These are phyloP conservation scores for Cartodere bifasciata DNA, from an alignment of 2,888 invertebrate species.

Conservation along the genomic window DNA sequence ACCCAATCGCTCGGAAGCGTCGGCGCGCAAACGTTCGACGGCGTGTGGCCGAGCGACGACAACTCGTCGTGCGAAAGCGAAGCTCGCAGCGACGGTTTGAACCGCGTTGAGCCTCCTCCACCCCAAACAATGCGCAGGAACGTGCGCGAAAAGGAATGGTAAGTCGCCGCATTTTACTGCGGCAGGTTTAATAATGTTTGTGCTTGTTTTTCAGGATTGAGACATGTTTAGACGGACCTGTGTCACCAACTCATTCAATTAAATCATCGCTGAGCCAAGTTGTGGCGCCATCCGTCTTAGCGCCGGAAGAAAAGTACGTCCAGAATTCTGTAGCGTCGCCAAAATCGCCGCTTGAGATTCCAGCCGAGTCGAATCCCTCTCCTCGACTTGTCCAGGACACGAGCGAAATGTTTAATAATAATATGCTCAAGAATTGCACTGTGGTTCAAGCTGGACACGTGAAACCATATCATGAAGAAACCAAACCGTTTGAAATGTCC, in stretches of 20 bases:
- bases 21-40: conserved; percentile 34
- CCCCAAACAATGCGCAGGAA: too few species aligned
- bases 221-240: conserved; percentile 34
- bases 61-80: conserved; percentile 35
- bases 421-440: conserved; percentile 72
- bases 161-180: too few species aligned
- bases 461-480: conserved; percentile 85
- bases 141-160: conserved; percentile 39
- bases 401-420: conserved; percentile 34
- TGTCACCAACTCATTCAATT: conserved; percentile 20
- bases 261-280: conserved; percentile 24
- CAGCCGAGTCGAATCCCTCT: conserved; percentile 34
- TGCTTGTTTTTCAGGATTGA: conserved; percentile 31
- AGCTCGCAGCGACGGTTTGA: conserved; percentile 27
- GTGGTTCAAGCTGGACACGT: conserved; percentile 80
- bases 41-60: conserved; percentile 34
- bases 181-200: too few species aligned
- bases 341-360: conserved; percentile 31
- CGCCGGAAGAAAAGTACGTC: conserved; percentile 22
- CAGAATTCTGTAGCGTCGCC: conserved; percentile 17
- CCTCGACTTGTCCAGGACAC: conserved; percentile 27
- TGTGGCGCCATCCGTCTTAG: conserved; percentile 18
- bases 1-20: conserved; percentile 49
- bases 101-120: too few species aligned
- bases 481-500: conserved; percentile 95